phyloP scores from a whole-genome alignment of 2,888 invertebrate genomes.

The Caradrina kadenii region DNA sequence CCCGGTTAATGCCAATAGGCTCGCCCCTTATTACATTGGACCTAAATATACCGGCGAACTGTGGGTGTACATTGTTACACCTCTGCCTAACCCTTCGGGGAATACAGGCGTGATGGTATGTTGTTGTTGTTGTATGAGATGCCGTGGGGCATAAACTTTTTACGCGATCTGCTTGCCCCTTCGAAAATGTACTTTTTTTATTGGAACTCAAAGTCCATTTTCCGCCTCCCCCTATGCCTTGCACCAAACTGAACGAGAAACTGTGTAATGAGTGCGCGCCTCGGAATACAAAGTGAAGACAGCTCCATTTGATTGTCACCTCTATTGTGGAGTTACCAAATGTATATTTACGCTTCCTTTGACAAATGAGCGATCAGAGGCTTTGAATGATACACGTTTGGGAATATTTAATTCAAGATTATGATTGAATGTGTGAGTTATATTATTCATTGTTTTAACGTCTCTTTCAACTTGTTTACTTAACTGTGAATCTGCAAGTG shows the following conservation, averaged over 20 bases:
- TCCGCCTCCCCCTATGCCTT: not conserved
- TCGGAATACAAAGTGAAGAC: slow-evolving; percentile 18
- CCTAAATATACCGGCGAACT: too few species aligned
- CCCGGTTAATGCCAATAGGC: too few species aligned
- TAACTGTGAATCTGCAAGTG: too few species aligned
- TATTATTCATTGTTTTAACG: not conserved
- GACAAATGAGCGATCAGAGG: slow-evolving; percentile 10
- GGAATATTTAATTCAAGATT: not conserved
- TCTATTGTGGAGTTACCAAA: not conserved
- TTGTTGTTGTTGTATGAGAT: too few species aligned
- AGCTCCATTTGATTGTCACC: slow-evolving; percentile 22
- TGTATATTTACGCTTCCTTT: slow-evolving; percentile 14
- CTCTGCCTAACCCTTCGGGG: too few species aligned
- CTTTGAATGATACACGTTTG: not conserved
- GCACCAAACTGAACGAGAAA: not conserved
- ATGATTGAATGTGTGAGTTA: not conserved
- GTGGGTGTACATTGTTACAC: too few species aligned
- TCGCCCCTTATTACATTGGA: too few species aligned
- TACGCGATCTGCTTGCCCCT: too few species aligned
- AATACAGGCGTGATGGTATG: too few species aligned
- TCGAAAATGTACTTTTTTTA: too few species aligned
- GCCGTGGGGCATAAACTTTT: too few species aligned
- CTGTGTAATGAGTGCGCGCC: slow-evolving; percentile 4
- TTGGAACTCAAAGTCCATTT: not conserved
- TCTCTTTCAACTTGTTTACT: too few species aligned